Percentiles rank a stretch among this genome's conserved stretches.
Conservation (phyloP, 2,797 vertebrate species). For the Sitta carolinensis region DNA sequence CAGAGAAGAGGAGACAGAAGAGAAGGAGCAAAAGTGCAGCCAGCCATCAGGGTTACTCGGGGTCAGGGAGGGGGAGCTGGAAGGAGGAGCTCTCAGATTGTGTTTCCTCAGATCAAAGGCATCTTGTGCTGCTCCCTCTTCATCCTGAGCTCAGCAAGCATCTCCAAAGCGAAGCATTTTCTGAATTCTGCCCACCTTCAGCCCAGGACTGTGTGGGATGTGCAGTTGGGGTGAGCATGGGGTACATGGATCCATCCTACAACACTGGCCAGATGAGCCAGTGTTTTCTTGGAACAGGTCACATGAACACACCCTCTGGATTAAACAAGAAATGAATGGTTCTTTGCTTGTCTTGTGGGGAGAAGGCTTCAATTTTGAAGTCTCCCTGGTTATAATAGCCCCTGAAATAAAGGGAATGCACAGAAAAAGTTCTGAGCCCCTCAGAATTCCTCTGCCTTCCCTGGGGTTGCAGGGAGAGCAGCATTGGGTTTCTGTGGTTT, state of each 20-base stretch:
- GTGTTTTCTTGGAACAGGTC: not conserved
- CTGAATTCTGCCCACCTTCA: not conserved
- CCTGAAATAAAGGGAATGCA: not conserved
- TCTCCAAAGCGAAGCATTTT: not conserved
- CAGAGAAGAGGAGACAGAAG: not conserved
- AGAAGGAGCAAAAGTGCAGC: not conserved
- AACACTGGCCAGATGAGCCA: not conserved
- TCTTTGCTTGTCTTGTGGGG: not conserved
- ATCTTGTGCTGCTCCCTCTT: not conserved
- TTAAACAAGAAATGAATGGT: not conserved
- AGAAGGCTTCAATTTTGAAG: not conserved
- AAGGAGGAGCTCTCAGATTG: not conserved
- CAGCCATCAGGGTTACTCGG: not conserved
- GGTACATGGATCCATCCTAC: not conserved
- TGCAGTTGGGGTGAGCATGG: not conserved
- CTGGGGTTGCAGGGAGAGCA: not conserved
- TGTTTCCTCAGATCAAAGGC: slow-evolving; percentile 33
- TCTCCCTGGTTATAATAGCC: not conserved
- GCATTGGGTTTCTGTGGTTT: not conserved
- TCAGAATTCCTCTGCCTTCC: slow-evolving; percentile 19
- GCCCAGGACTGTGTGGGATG: not conserved
- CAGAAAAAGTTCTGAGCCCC: not conserved
- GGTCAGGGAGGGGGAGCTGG: not conserved
- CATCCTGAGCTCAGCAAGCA: not conserved
- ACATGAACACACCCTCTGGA: not conserved